These are phyloP conservation scores for Heliconius eleuchia DNA, from an alignment of 1,140 invertebrate species.

Conservation along the genomic window DNA sequence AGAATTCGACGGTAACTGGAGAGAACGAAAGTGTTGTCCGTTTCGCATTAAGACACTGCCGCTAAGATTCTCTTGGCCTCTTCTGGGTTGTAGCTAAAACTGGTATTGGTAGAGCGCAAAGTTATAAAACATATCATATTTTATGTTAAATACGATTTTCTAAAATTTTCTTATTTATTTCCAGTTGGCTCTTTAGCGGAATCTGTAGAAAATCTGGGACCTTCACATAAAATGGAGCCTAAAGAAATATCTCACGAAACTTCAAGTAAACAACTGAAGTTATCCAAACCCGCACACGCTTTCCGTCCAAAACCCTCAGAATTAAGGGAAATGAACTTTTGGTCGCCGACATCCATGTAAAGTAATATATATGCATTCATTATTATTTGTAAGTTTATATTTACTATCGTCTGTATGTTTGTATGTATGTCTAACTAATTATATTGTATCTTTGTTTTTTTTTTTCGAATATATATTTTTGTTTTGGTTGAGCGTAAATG, in stretches of 20 bases:
- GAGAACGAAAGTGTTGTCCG: no score
- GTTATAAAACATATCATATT: no score
- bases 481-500: no score
- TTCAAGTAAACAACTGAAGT: conserved; percentile 36
- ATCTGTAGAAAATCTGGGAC: conserved; percentile 74
- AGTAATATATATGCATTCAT: conserved; percentile 18
- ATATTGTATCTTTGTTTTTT: not conserved
- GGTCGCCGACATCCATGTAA: conserved; percentile 91
- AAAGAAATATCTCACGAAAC: conserved; percentile 40
- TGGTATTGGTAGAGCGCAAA: no score
- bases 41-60: no score
- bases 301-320: conserved; percentile 86
- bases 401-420: not conserved
- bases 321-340: conserved; percentile 91
- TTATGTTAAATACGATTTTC: no score
- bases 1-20: no score
- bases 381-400: not conserved
- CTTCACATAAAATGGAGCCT: conserved; percentile 61
- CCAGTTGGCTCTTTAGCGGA: conserved; percentile 63
- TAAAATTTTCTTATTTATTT: conserved; percentile 34
- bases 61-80: no score
- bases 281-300: conserved; percentile 42
- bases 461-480: no score
- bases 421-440: not conserved
- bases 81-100: no score